phyloP scores from a whole-genome alignment of 2,113 vertebrate species.

The Ceuthmochares aereus region DNA sequence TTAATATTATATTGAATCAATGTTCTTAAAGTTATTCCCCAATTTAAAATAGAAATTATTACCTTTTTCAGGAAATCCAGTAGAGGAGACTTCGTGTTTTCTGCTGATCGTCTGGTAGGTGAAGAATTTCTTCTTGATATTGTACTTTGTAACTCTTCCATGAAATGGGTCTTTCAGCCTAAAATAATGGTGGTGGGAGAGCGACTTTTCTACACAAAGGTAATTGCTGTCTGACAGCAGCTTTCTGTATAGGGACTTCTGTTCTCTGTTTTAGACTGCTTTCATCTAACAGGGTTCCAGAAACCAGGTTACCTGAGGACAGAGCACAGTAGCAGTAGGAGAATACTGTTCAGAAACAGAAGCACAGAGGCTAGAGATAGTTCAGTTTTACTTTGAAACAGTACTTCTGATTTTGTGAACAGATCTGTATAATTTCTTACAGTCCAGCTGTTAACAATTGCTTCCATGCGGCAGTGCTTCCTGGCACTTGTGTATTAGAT shows the following conservation, averaged over 20 bases:
- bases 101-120: conserved; percentile 95
- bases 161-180: not conserved
- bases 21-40: not conserved
- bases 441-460: not conserved
- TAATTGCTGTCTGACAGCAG: not conserved
- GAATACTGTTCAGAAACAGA: not conserved
- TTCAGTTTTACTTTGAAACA: not conserved
- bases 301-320: not conserved
- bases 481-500: not conserved
- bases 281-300: not conserved
- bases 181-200: not conserved
- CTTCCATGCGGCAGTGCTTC: not conserved
- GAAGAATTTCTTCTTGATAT: conserved; percentile 39
- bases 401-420: not conserved
- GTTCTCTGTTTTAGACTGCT: not conserved
- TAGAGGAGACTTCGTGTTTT: conserved; percentile 97
- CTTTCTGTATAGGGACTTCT: not conserved
- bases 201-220: not conserved
- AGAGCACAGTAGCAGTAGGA: not conserved
- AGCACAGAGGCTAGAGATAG: not conserved
- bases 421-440: not conserved
- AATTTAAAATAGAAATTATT: not conserved
- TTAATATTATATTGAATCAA: not conserved
- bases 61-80: conserved; percentile 88
- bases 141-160: not conserved